phyloP scores from a whole-genome alignment of 2,888 invertebrate genomes.

The Flabesymbios commensalis region DNA sequence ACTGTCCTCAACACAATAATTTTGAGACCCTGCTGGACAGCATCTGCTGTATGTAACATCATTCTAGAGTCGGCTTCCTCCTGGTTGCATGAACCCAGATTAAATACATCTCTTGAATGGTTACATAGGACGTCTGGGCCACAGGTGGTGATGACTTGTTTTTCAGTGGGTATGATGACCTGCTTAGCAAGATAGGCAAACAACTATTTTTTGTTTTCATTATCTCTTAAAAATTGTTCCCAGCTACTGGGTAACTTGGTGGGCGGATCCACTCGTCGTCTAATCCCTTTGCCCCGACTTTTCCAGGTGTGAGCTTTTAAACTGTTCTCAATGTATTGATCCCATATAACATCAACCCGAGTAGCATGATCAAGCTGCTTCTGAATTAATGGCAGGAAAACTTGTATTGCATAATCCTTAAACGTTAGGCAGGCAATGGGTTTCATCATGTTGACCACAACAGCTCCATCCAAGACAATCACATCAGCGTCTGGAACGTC shows the following conservation, averaged over 20 bases:
- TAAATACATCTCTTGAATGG: background rate
- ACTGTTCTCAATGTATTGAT: conserved; percentile 17
- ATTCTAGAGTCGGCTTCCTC: conserved; percentile 31
- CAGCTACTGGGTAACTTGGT: conserved; percentile 22
- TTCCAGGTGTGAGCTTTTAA: conserved; percentile 10
- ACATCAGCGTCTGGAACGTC: background rate
- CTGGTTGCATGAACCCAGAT: conserved; percentile 26
- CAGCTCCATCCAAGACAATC: conserved; percentile 5
- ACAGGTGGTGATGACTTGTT: background rate
- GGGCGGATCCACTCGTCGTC: conserved; percentile 3
- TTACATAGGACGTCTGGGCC: conserved; percentile 6
- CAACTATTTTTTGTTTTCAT: conserved; percentile 25
- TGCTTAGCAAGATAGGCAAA: conserved; percentile 14
- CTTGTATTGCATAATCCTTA: too few relatives aligned
- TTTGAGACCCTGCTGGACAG: background rate
- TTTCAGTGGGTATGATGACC: background rate
- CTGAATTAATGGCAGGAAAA: conserved; percentile 15
- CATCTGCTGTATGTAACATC: background rate
- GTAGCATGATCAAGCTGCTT: conserved; percentile 4
- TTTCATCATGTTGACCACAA: background rate
- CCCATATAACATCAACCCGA: conserved; percentile 27
- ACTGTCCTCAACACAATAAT: background rate
- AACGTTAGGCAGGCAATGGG: too few relatives aligned
- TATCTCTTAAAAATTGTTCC: conserved; percentile 21
- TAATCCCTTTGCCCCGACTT: conserved; percentile 10